Percentiles rank a stretch among this genome's conserved stretches.
These are phyloP conservation scores for Muntiacus reevesi DNA, from an alignment of 2,113 vertebrate species.

Conservation along the genomic window DNA sequence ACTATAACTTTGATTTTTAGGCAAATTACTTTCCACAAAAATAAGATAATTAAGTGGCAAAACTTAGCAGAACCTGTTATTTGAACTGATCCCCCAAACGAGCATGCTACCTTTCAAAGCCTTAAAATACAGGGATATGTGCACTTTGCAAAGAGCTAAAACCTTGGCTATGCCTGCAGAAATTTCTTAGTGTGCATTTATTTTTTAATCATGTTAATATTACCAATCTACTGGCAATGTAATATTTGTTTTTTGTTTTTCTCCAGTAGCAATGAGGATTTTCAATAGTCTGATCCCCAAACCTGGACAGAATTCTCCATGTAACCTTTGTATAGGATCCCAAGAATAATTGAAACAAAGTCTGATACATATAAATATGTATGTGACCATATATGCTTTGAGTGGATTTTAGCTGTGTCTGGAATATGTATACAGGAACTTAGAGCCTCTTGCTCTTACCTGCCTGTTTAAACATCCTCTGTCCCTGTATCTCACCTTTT, in stretches of 20 bases:
- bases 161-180: not conserved
- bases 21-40: conserved; percentile 54
- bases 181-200: not conserved
- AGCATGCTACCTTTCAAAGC: not conserved
- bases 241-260: not conserved
- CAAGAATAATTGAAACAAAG: not conserved
- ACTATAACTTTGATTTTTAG: conserved; percentile 70
- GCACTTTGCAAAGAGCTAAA: not conserved
- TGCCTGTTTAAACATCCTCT: not conserved
- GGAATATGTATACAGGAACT: not conserved
- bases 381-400: not conserved
- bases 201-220: not conserved
- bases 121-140: not conserved
- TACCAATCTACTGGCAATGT: not conserved
- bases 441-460: not conserved
- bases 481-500: not conserved
- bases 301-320: not conserved
- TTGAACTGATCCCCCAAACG: not conserved
- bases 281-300: not conserved
- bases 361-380: not conserved
- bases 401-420: not conserved
- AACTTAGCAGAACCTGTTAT: not conserved
- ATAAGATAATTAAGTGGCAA: not conserved
- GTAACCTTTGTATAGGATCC: not conserved
- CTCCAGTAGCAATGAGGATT: not conserved